Conservation (phyloP, 2,113 vertebrate genomes). For the Pleuronectes platessa region DNA sequence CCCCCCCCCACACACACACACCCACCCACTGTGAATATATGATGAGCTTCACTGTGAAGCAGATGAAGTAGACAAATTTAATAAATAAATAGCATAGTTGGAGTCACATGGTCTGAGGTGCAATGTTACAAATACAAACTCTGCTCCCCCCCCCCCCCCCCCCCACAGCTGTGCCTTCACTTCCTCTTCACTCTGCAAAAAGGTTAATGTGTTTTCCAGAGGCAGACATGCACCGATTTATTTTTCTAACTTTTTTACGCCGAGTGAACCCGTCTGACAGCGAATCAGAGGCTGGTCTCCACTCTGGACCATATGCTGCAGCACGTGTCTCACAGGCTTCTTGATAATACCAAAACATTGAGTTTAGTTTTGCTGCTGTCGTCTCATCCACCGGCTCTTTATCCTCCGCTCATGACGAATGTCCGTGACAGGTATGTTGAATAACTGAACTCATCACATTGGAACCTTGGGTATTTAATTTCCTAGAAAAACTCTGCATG, state of each 20-base stretch:
- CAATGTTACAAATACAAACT: conserved; percentile 35
- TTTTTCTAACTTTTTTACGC: conserved; percentile 29
- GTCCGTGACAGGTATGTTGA: background rate
- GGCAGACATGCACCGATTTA: conserved; percentile 17
- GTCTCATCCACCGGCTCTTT: background rate
- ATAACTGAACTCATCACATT: background rate
- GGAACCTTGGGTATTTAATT: background rate
- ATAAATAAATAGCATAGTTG: background rate
- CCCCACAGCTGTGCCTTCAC: conserved; percentile 40
- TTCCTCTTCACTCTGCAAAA: conserved; percentile 6
- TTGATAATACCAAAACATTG: background rate
- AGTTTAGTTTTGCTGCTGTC: conserved; percentile 33
- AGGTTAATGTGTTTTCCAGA: conserved; percentile 58
- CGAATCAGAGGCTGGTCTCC: conserved; percentile 28
- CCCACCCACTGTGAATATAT: too few relatives aligned
- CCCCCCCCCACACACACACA: too few relatives aligned
- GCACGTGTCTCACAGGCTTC: conserved; percentile 36
- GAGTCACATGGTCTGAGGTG: conserved; percentile 4
- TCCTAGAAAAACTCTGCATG: background rate
- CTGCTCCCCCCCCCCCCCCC: background rate
- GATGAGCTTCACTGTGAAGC: conserved; percentile 28
- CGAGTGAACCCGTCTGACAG: background rate
- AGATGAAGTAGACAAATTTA: background rate
- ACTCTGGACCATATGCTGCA: conserved; percentile 40
- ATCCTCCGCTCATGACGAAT: background rate